These are phyloP conservation scores for Phrynocephalus guinanensis DNA, from an alignment of 2,797 vertebrate genomes.

Conservation along the genomic window DNA sequence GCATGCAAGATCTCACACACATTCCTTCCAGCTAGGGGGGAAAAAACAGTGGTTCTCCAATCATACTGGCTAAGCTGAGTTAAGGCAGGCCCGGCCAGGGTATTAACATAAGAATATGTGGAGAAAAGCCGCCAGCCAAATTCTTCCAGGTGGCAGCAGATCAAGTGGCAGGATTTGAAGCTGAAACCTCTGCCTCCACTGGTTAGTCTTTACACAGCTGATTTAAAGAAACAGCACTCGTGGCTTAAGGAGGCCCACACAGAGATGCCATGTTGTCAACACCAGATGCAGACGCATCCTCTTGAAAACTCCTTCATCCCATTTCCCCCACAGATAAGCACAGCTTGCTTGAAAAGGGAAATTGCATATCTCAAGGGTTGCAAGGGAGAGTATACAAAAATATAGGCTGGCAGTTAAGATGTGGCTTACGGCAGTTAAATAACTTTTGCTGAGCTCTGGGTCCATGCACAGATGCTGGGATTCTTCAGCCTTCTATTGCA, in stretches of 20 bases:
- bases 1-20: not conserved
- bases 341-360: not conserved
- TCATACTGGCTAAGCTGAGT: not conserved
- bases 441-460: not conserved
- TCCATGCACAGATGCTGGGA: not conserved
- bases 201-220: slow-evolving; percentile 10
- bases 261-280: not conserved
- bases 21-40: not conserved
- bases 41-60: not conserved
- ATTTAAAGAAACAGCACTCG: not conserved
- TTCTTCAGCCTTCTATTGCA: not conserved
- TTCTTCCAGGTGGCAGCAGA: not conserved
- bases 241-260: not conserved
- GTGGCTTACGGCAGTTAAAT: not conserved
- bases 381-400: not conserved
- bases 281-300: not conserved
- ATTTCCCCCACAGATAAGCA: not conserved
- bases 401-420: not conserved
- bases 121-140: not conserved
- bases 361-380: not conserved
- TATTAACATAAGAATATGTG: not conserved
- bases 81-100: not conserved
- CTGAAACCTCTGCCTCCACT: not conserved
- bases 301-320: not conserved
- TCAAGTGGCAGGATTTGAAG: slow-evolving; percentile 26